Percentiles rank a stretch among this genome's conserved stretches.
phyloP scores from a whole-genome alignment of 1,140 invertebrate species.

The Panagrolaimus sp. region DNA sequence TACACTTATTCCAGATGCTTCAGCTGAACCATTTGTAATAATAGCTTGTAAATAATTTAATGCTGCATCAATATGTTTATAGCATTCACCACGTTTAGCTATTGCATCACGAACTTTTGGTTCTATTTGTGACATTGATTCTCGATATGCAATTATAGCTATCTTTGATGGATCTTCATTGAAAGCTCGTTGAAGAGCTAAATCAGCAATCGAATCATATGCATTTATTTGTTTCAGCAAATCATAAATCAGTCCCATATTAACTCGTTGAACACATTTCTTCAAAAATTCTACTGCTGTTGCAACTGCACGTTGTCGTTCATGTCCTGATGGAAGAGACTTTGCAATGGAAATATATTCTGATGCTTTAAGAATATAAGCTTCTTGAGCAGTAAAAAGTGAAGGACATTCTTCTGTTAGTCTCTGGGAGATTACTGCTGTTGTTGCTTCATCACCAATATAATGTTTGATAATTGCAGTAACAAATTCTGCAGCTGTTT shows the following conservation, averaged over 20 bases:
- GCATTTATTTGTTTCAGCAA: constrained; percentile 58
- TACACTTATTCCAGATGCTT: too few relatives aligned
- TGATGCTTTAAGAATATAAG: not conserved
- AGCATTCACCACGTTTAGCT: constrained; percentile 23
- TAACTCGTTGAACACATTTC: constrained; percentile 5
- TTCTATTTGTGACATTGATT: not conserved
- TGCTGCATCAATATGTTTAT: constrained; percentile 21
- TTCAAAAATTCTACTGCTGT: not conserved
- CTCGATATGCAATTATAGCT: constrained; percentile 4
- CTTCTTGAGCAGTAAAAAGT: constrained; percentile 63
- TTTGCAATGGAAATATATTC: constrained; percentile 18
- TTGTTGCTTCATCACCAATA: constrained; percentile 82
- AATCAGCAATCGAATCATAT: constrained; percentile 60
- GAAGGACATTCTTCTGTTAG: constrained; percentile 82
- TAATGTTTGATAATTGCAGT: constrained; percentile 66
- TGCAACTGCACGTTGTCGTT: not conserved
- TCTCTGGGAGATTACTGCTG: constrained; percentile 79
- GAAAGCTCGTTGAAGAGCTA: constrained; percentile 58
- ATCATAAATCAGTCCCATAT: not conserved
- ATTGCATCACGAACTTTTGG: constrained; percentile 34
- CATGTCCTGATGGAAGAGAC: not conserved
- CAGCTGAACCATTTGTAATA: too few relatives aligned
- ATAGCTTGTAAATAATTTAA: not conserved
- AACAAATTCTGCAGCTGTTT: constrained; percentile 59
- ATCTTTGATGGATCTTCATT: constrained; percentile 49